A percentile compares a stretch with the other conserved stretches of the same genome.
These are phyloP conservation scores for Drosophila subquinaria DNA, from an alignment of 2,888 invertebrate species.

Conservation along the genomic window DNA sequence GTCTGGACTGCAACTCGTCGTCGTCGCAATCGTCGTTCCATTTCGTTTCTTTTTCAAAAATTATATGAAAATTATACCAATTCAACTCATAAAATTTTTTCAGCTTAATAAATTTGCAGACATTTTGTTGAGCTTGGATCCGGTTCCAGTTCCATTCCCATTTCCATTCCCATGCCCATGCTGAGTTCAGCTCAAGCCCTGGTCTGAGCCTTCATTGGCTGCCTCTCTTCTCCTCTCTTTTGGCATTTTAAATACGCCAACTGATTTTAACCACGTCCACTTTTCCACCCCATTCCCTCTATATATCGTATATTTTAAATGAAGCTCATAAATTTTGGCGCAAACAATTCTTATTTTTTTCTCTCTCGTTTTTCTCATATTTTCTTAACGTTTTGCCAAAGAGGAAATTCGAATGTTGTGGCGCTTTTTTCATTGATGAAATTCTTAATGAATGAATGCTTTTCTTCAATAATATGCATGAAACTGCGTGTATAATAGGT, in stretches of 20 bases:
- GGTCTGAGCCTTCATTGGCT: slow-evolving; percentile 33
- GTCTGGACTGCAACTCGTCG: slow-evolving; percentile 44
- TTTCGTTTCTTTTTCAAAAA: slow-evolving; percentile 75
- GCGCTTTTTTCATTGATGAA: slow-evolving; percentile 14
- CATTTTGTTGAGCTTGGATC: slow-evolving; percentile 66
- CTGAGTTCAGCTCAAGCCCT: slow-evolving; percentile 15
- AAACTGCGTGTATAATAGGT: not conserved
- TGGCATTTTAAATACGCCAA: slow-evolving; percentile 47
- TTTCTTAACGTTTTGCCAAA: slow-evolving; percentile 28
- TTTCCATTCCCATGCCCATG: slow-evolving; percentile 18
- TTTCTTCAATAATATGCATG: not conserved
- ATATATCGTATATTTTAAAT: slow-evolving; percentile 46
- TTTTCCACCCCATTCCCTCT: slow-evolving; percentile 2
- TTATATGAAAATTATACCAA: slow-evolving; percentile 84
- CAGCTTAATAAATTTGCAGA: slow-evolving; percentile 82
- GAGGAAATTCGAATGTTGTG: slow-evolving; percentile 6
- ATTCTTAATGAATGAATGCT: slow-evolving; percentile 7
- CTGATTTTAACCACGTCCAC: slow-evolving; percentile 41
- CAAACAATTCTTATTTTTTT: slow-evolving; percentile 48
- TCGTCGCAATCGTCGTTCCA: slow-evolving; percentile 56
- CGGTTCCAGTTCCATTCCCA: slow-evolving; percentile 17
- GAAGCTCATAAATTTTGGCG: slow-evolving; percentile 72
- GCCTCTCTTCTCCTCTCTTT: slow-evolving; percentile 12
- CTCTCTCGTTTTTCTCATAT: slow-evolving; percentile 27
- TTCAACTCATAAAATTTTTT: slow-evolving; percentile 83